phyloP scores from a whole-genome alignment of 2,888 invertebrate species.

The Ochropleura leucogaster region DNA sequence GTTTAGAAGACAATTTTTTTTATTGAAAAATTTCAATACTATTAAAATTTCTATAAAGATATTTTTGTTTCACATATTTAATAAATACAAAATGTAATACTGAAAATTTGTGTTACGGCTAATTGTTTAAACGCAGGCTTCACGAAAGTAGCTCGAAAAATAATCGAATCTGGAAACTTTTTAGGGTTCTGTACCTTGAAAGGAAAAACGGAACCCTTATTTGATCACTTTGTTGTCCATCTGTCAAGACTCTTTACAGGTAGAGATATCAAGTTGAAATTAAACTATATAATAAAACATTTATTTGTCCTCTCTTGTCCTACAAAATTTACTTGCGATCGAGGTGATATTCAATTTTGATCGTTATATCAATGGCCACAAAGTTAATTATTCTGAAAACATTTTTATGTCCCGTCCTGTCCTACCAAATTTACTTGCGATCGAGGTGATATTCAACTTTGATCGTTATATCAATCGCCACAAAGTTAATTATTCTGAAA shows the following conservation, averaged over 20 bases:
- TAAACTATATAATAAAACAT: no score
- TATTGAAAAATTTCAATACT: constrained; percentile 4
- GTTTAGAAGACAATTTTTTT: neutral
- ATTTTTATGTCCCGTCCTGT: neutral
- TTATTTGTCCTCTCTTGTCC: neutral
- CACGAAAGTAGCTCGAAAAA: neutral
- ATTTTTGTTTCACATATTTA: neutral
- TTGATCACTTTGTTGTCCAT: no score
- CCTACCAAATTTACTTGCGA: neutral
- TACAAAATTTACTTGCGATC: neutral
- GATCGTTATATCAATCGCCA: accelerated
- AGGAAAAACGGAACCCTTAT: no score
- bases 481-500: constrained; percentile 6
- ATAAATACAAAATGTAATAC: constrained; percentile 36
- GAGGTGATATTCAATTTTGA: no score
- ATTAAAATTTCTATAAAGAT: neutral
- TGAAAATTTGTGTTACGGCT: constrained; percentile 9
- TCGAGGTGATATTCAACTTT: neutral
- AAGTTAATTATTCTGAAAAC: no score
- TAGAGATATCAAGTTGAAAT: no score
- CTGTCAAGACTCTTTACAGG: no score
- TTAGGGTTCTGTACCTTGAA: no score
- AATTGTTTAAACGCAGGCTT: neutral
- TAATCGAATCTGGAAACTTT: neutral
- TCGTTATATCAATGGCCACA: no score